phyloP scores from a whole-genome alignment of 2,888 invertebrate species.

The Papilio elwesi region DNA sequence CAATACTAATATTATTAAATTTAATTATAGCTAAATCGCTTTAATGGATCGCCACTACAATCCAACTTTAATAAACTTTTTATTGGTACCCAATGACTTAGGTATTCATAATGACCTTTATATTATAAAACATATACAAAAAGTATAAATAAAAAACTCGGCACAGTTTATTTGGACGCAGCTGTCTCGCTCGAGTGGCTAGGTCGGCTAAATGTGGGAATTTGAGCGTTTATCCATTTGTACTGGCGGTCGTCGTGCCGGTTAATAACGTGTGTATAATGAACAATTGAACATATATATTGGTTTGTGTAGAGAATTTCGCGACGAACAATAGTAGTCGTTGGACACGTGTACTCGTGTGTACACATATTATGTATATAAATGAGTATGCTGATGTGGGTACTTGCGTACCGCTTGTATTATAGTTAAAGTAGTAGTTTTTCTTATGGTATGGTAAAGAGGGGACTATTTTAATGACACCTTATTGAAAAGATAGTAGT shows the following conservation, averaged over 20 bases:
- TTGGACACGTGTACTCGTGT: not conserved
- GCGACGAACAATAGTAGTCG: constrained; percentile 11
- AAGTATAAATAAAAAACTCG: not conserved
- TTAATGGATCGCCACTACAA: constrained; percentile 9
- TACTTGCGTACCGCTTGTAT: not conserved
- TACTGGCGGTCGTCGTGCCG: constrained; percentile 19
- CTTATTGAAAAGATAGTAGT: too few species aligned
- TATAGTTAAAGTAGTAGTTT: not conserved
- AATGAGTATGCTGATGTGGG: not conserved
- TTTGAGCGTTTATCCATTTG: constrained; percentile 24
- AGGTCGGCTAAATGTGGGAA: constrained; percentile 17
- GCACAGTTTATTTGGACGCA: not conserved
- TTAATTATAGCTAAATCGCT: constrained; percentile 18
- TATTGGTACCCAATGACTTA: constrained; percentile 14
- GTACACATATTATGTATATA: too few species aligned
- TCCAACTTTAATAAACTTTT: constrained; percentile 6
- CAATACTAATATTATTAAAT: constrained; percentile 22
- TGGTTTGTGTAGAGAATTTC: constrained; percentile 24
- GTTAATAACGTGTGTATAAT: constrained; percentile 27
- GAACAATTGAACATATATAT: not conserved
- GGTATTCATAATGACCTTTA: constrained; percentile 13
- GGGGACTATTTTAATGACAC: too few species aligned
- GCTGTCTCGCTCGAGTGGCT: constrained; percentile 14
- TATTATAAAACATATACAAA: constrained; percentile 16
- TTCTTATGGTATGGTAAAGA: too few species aligned